These are phyloP conservation scores for Marasmarcha lunaedactyla DNA, from an alignment of 2,888 invertebrate genomes.

Conservation along the genomic window DNA sequence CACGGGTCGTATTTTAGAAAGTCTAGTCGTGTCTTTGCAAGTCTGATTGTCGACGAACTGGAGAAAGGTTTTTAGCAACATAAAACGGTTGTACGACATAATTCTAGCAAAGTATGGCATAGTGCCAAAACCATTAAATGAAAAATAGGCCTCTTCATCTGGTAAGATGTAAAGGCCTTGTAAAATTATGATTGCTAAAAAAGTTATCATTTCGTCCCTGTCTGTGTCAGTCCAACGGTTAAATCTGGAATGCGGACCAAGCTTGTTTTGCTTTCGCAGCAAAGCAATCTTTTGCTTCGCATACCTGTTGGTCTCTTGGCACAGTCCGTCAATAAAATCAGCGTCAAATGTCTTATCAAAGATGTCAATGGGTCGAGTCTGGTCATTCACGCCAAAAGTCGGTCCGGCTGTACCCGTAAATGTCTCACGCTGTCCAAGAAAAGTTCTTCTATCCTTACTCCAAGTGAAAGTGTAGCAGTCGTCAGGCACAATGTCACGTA, in stretches of 20 bases:
- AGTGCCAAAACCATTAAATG: constrained; percentile 14
- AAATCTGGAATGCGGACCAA: constrained; percentile 4
- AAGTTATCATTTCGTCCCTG: constrained; percentile 14
- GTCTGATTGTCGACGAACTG: constrained; percentile 17
- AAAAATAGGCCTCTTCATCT: constrained; percentile 16
- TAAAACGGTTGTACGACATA: constrained; percentile 19
- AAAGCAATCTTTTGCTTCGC: constrained; percentile 6
- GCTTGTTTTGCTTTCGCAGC: constrained; percentile 5
- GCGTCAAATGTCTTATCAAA: constrained; percentile 10
- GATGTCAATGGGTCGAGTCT: constrained; percentile 6
- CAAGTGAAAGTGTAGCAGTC: neutral
- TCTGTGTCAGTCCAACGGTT: constrained; percentile 13
- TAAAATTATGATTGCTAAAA: constrained; percentile 16
- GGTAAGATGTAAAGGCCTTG: constrained; percentile 18
- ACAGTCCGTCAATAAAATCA: constrained; percentile 10
- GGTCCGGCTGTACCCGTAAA: constrained; percentile 9
- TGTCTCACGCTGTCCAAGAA: constrained; percentile 5
- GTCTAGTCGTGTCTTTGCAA: constrained; percentile 8
- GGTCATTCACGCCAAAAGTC: constrained; percentile 5
- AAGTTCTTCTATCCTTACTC: neutral
- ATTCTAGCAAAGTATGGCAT: constrained; percentile 9
- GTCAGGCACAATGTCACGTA: neutral
- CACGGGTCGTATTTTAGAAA: constrained; percentile 15
- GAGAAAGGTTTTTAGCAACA: constrained; percentile 14
- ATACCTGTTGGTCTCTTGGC: constrained; percentile 9